Evolutionary conservation across 2,113 vertebrate species (phyloP).

Genomic region (Rhinopomastus cyanomelas): DNA sequence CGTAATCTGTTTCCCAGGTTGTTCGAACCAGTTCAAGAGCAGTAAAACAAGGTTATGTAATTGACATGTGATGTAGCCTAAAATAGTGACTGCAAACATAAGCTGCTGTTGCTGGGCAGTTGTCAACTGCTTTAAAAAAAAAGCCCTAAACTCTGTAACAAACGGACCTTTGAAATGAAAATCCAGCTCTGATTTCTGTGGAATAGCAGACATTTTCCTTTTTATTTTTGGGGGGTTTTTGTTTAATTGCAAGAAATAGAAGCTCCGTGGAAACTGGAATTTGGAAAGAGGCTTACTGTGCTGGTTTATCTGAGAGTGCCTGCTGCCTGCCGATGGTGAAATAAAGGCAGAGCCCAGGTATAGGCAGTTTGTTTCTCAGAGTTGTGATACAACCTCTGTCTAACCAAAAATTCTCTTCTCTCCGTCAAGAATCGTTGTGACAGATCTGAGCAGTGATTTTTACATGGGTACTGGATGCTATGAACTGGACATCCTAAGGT

Average conservation of each 20-base stretch:
- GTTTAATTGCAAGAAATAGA: neutral
- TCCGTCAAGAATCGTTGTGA: neutral
- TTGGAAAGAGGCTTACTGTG: neutral
- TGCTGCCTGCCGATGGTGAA: neutral
- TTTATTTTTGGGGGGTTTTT: neutral
- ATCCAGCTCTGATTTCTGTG: neutral
- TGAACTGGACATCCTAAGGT: neutral
- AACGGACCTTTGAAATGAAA: conserved; percentile 67
- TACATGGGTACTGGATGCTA: neutral
- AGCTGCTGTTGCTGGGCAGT: conserved; percentile 81
- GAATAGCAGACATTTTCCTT: neutral
- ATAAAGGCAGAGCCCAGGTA: conserved; percentile 2
- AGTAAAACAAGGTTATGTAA: conserved; percentile 85
- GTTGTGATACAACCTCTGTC: neutral
- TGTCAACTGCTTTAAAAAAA: conserved; percentile 65
- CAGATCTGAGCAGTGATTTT: neutral
- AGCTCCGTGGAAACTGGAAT: neutral
- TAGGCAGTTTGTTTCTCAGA: neutral
- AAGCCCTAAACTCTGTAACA: conserved; percentile 34
- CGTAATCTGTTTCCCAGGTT: conserved; percentile 80
- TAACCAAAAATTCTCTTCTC: neutral
- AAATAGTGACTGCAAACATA: conserved; percentile 84
- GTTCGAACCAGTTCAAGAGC: conserved; percentile 82
- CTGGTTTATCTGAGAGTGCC: neutral
- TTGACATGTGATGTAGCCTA: conserved; percentile 82